phyloP scores from a whole-genome alignment of 2,113 vertebrate species.

The Microcebus tavaratra region DNA sequence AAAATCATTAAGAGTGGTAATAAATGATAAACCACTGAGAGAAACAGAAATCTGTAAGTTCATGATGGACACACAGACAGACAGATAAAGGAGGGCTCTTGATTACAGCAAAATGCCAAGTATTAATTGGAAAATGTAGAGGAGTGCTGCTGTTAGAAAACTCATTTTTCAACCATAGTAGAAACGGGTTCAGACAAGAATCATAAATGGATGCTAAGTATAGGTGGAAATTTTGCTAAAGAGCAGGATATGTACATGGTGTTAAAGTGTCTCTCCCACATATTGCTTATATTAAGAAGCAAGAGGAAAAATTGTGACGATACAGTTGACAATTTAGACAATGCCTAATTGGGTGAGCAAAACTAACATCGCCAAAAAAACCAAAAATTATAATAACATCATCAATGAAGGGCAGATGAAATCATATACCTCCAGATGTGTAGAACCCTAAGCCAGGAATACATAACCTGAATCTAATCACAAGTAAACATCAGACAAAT shows the following conservation, averaged over 20 bases:
- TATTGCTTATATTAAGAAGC: neutral
- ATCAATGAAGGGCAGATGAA: neutral
- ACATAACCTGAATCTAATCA: slow-evolving; percentile 31
- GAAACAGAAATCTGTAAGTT: neutral
- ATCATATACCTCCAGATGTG: neutral
- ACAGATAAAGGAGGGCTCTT: neutral
- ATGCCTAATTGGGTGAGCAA: neutral
- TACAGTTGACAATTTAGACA: neutral
- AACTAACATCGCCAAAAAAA: neutral
- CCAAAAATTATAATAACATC: neutral
- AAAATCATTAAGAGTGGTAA: slow-evolving; percentile 9
- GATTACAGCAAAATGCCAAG: neutral
- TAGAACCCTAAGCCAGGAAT: neutral
- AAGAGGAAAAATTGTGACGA: neutral
- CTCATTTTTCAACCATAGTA: slow-evolving; percentile 6
- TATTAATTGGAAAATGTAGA: neutral
- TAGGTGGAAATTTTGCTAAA: neutral
- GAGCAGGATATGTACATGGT: neutral
- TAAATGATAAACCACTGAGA: neutral
- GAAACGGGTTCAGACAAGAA: slow-evolving; percentile 20
- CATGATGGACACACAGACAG: neutral
- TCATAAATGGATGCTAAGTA: slow-evolving; percentile 1
- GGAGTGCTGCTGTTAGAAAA: neutral
- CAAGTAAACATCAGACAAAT: slow-evolving; percentile 23
- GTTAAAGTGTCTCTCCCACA: neutral